Evolutionary conservation across 2,888 invertebrate species (phyloP).

Genomic region (Acanthopleura granulata): DNA sequence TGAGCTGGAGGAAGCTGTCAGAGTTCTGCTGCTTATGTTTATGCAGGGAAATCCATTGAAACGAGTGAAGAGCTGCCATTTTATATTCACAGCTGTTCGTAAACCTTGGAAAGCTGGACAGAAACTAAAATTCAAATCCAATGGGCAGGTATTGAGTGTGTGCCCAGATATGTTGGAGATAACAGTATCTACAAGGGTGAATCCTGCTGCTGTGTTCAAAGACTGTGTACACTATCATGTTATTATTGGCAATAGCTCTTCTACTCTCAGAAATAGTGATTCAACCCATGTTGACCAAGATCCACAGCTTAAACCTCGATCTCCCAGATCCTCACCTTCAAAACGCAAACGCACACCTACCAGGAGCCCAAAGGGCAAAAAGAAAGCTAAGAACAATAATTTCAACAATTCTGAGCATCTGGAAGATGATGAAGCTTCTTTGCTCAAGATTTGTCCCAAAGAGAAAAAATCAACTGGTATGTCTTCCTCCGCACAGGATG

Average conservation of each 20-base stretch:
- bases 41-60: background rate
- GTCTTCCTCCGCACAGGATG: background rate
- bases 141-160: background rate
- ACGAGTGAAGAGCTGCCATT: background rate
- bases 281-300: background rate
- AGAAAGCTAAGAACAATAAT: background rate
- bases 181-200: background rate
- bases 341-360: background rate
- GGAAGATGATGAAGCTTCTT: background rate
- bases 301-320: background rate
- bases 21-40: background rate
- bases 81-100: background rate
- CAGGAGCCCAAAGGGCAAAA: background rate
- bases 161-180: background rate
- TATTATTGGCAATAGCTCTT: background rate
- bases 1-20: background rate
- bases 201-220: background rate
- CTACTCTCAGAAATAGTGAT: background rate
- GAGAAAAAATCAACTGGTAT: background rate
- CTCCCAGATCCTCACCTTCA: background rate
- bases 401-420: too few species aligned
- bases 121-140: background rate
- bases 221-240: background rate
- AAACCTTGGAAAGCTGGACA: background rate
- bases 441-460: background rate